Conservation (phyloP, 2,113 vertebrate species). For the Psephotus haematonotus region DNA sequence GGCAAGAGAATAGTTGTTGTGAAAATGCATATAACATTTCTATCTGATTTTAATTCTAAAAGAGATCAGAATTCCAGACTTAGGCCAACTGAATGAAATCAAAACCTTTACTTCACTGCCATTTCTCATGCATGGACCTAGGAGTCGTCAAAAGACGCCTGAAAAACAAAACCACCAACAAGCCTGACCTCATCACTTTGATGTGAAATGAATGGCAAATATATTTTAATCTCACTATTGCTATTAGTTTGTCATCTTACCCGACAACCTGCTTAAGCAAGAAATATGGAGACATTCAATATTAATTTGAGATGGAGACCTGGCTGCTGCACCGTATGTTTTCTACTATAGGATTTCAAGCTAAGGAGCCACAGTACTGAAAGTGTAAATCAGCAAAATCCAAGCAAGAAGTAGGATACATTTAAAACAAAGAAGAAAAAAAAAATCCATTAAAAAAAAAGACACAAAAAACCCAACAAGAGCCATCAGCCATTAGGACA, state of each 20-base stretch:
- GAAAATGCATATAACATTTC: not conserved
- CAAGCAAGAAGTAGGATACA: not conserved
- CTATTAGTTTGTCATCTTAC: not conserved
- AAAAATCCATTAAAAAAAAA: not conserved
- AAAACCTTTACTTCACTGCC: not conserved
- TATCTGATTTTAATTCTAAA: not conserved
- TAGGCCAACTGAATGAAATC: not conserved
- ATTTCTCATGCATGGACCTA: not conserved
- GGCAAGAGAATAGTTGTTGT: not conserved
- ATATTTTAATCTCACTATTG: not conserved
- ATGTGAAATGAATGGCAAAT: not conserved
- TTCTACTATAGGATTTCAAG: not conserved
- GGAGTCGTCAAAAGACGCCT: not conserved
- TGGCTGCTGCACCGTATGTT: not conserved
- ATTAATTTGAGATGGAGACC: not conserved
- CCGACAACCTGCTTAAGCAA: not conserved
- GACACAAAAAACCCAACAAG: not conserved
- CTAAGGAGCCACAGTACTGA: not conserved
- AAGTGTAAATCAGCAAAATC: not conserved
- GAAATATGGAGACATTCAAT: not conserved
- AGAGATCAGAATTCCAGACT: not conserved
- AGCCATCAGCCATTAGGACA: not conserved
- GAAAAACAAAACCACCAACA: not conserved
- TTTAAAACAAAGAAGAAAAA: not conserved
- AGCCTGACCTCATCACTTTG: not conserved